Evolutionary conservation across 2,888 invertebrate genomes (phyloP).

Genomic region (Hetaerina titia): DNA sequence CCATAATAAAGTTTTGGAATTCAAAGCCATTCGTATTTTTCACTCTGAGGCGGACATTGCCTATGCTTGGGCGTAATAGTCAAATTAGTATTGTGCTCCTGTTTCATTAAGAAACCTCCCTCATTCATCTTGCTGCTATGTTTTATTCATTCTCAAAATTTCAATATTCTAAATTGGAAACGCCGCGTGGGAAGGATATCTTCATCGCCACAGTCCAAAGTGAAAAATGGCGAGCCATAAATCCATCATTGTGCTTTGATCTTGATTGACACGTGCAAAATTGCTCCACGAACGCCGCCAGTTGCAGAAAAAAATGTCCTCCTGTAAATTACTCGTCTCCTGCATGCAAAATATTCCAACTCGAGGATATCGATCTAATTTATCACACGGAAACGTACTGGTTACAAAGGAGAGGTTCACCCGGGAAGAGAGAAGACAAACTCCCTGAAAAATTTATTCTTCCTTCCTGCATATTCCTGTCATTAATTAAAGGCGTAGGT

Average conservation of each 20-base stretch:
- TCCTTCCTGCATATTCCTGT: constrained; percentile 26
- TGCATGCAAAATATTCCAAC: constrained; percentile 40
- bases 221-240: constrained; percentile 42
- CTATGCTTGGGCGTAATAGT: background rate
- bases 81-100: background rate
- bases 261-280: constrained; percentile 38
- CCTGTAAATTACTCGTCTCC: background rate
- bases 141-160: constrained; percentile 24
- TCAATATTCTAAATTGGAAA: constrained; percentile 32
- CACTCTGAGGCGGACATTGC: background rate
- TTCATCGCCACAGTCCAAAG: background rate
- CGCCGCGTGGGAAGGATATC: background rate
- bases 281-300: background rate
- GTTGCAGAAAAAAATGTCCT: background rate
- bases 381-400: constrained; percentile 5
- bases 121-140: background rate
- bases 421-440: constrained; percentile 44
- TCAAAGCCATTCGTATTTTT: background rate
- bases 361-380: constrained; percentile 1
- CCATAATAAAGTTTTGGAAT: background rate
- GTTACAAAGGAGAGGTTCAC: background rate
- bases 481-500: constrained; percentile 76
- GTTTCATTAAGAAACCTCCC: background rate
- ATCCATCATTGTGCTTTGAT: constrained; percentile 19
- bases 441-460: constrained; percentile 37